phyloP scores from a whole-genome alignment of 2,113 vertebrate species.

The Lagopus leucura region DNA sequence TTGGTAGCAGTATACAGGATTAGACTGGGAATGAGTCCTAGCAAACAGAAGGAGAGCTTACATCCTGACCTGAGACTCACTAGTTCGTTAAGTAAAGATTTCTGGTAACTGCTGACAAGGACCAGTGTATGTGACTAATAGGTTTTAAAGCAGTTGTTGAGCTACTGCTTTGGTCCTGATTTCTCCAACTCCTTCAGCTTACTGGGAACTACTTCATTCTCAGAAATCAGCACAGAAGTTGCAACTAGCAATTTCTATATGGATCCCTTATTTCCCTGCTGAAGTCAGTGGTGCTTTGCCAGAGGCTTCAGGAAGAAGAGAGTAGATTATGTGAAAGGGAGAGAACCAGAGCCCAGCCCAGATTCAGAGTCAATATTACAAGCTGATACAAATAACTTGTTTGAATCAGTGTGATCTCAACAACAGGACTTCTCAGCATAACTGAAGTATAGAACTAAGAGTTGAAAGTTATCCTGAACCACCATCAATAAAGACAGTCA shows the following conservation, averaged over 20 bases:
- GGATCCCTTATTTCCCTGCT: not conserved
- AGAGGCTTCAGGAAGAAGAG: not conserved
- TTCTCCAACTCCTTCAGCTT: not conserved
- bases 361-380: not conserved
- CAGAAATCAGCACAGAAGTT: not conserved
- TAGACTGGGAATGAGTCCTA: not conserved
- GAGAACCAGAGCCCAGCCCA: not conserved
- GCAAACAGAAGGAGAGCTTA: not conserved
- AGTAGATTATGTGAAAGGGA: not conserved
- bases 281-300: not conserved
- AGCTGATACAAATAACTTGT: not conserved
- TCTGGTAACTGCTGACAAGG: not conserved
- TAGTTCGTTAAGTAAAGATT: not conserved
- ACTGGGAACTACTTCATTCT: not conserved
- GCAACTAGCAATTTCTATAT: not conserved
- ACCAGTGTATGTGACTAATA: not conserved
- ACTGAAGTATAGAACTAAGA: not conserved
- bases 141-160: not conserved
- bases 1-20: not conserved
- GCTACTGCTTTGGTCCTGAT: not conserved
- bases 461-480: not conserved
- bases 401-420: not conserved
- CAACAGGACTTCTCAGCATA: not conserved
- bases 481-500: accelerated
- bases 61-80: not conserved